These are phyloP conservation scores for Austrofundulus limnaeus DNA, from an alignment of 2,113 vertebrate genomes.

Conservation along the genomic window DNA sequence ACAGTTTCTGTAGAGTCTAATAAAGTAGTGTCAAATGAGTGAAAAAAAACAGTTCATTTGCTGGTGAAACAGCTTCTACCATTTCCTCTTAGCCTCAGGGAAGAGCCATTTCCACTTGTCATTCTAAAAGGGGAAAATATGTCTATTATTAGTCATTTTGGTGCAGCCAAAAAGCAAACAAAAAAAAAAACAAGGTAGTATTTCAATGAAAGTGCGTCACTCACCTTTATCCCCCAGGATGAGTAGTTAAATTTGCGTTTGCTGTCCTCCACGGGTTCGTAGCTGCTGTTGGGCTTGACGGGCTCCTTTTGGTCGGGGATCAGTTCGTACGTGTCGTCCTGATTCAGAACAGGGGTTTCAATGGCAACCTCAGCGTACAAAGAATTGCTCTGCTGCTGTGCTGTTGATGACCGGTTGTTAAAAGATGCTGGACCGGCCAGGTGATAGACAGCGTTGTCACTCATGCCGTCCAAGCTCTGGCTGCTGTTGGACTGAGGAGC, in stretches of 20 bases:
- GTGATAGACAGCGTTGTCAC: slow-evolving; percentile 54
- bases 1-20: not conserved
- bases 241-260: slow-evolving; percentile 52
- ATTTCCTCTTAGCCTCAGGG: slow-evolving; percentile 77
- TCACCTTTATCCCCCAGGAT: slow-evolving; percentile 64
- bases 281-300: slow-evolving; percentile 41
- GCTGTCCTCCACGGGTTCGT: slow-evolving; percentile 67
- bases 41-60: slow-evolving; percentile 15
- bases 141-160: not conserved
- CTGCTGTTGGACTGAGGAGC: slow-evolving; percentile 19
- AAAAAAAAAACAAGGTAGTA: no score
- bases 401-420: not conserved
- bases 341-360: not conserved
- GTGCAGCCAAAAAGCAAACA: no score
- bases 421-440: slow-evolving; percentile 48
- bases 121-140: slow-evolving; percentile 66
- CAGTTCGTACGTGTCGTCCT: slow-evolving; percentile 67
- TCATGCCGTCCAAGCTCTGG: slow-evolving; percentile 53
- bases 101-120: slow-evolving; percentile 82
- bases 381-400: slow-evolving; percentile 14
- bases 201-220: slow-evolving; percentile 15
- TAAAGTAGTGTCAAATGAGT: slow-evolving; percentile 47
- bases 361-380: slow-evolving; percentile 68
- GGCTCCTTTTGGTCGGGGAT: slow-evolving; percentile 45
- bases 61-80: slow-evolving; percentile 12